Evolutionary conservation across 2,797 vertebrate genomes (phyloP), one percentile per base, ranked within the genome.

Genomic region (Silurus aristotelis): DNA sequence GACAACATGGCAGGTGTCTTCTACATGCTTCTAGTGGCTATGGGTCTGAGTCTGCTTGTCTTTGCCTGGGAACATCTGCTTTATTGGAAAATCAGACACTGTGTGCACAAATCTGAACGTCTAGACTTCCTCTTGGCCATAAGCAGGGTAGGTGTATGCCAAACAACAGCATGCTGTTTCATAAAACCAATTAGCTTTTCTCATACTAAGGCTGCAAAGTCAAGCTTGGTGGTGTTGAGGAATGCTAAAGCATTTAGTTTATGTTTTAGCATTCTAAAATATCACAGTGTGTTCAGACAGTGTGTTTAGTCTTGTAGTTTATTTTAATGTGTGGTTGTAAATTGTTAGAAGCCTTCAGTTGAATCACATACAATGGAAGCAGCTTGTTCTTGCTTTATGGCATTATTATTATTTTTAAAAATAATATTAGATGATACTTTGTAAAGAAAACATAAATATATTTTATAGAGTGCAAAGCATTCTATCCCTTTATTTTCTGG

Each of bases 1-100:
- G 98, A 99, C 94, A 99, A 99, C 95, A 99, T 99, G 98, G 98
- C 98, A 0, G 98, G 98, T 0, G 98, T 99, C 86, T 99, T 99
- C 95, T 99, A 99, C 93, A 99, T 99, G 98, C 95, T 99, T 89
- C 94, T 99, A 4, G 98, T 99, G 91, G 98, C 98, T 90, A 99
- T 99, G 98, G 98, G 98, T 83, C 96, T 99, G 90, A 99, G 98
- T 87, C 92, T 99, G 90, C 95, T 99, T 90, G 98, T 99, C 85
- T 99, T 99, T 0, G 96, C 98, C 89, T 99, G 98, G 97, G 98
- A 99, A 85, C 98, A 99, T 88, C 93, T 99, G 9, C 95, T 99
- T 67, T 99, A 99, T 91, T 98, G 98, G 98, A 99, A 97, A 87
- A 95, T 99, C 73, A 94, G 97, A 17, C 97, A 98, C 92, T 97